Percentiles rank a stretch among this genome's conserved stretches.
These are phyloP conservation scores for Seira musarum DNA, from an alignment of 2,888 invertebrate species.

Conservation along the genomic window DNA sequence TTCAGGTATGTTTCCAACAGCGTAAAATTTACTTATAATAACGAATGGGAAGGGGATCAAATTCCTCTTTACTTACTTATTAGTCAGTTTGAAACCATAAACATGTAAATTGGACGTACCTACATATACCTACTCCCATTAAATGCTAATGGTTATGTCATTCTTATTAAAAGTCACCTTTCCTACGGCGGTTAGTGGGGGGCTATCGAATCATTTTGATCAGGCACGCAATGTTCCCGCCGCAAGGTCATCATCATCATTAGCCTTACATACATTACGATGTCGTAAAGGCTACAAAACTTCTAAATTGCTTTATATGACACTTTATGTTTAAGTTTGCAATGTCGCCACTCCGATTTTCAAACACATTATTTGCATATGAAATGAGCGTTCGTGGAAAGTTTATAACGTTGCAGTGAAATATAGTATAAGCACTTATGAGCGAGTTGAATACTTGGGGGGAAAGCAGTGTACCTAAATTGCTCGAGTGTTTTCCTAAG, in stretches of 20 bases:
- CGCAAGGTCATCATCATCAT: conserved; percentile 22
- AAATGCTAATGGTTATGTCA: conserved; percentile 6
- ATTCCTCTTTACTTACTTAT: background rate
- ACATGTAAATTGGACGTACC: too few relatives aligned
- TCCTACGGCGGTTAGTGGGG: background rate
- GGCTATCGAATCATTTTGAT: background rate
- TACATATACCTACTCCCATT: background rate
- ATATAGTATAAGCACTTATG: too few relatives aligned
- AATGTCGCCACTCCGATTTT: background rate
- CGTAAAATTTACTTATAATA: too few relatives aligned
- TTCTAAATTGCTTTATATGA: too few relatives aligned
- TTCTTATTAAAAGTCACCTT: conserved; percentile 5
- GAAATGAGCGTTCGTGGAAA: background rate
- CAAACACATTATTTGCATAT: background rate
- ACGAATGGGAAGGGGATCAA: too few relatives aligned
- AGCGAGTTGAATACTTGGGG: too few relatives aligned
- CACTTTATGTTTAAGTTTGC: background rate
- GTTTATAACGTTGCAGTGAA: too few relatives aligned
- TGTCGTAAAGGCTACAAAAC: too few relatives aligned
- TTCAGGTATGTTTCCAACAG: conserved; percentile 58
- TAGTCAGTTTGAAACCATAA: background rate
- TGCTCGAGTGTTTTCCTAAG: background rate
- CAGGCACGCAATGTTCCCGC: conserved; percentile 16
- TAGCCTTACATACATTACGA: background rate
- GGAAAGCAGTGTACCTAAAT: too few relatives aligned